Conservation (phyloP, 2,888 invertebrate genomes). For the Thumatha senex region DNA sequence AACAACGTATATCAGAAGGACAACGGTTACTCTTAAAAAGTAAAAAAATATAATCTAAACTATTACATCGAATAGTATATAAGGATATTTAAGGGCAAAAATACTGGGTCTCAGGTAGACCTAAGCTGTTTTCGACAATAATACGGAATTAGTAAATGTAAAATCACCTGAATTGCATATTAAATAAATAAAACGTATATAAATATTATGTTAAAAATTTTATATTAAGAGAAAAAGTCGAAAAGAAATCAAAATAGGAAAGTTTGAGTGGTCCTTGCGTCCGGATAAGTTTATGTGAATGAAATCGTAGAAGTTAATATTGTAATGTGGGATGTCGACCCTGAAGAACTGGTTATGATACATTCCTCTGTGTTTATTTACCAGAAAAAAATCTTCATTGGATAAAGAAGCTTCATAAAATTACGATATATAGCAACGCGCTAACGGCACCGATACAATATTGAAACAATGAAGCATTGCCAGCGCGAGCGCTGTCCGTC, state of each 20-base stretch:
- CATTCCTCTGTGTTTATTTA: constrained; percentile 25
- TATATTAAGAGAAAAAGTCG: constrained; percentile 50
- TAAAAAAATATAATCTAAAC: constrained; percentile 61
- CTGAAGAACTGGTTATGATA: constrained; percentile 11
- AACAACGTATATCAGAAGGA: constrained; percentile 59
- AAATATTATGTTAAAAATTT: constrained; percentile 43
- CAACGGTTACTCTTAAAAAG: constrained; percentile 67
- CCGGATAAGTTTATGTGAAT: constrained; percentile 51
- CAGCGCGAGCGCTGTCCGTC: constrained; percentile 46
- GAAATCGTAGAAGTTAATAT: constrained; percentile 31
- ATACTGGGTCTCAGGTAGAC: constrained; percentile 58
- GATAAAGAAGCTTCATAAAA: constrained; percentile 61
- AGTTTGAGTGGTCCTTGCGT: constrained; percentile 92
- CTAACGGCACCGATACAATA: constrained; percentile 72
- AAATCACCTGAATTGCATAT: constrained; percentile 54
- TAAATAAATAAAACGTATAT: constrained; percentile 49
- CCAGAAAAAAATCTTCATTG: constrained; percentile 45
- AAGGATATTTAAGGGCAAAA: constrained; percentile 62
- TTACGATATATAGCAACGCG: constrained; percentile 55
- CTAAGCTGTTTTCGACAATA: constrained; percentile 64
- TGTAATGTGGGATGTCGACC: constrained; percentile 32
- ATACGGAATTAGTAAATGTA: constrained; percentile 54
- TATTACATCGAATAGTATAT: constrained; percentile 76
- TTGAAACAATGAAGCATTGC: constrained; percentile 67
- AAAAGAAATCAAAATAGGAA: constrained; percentile 79